Evolutionary conservation across 2,888 invertebrate genomes (phyloP).

Genomic region (Noctua fimbriata): DNA sequence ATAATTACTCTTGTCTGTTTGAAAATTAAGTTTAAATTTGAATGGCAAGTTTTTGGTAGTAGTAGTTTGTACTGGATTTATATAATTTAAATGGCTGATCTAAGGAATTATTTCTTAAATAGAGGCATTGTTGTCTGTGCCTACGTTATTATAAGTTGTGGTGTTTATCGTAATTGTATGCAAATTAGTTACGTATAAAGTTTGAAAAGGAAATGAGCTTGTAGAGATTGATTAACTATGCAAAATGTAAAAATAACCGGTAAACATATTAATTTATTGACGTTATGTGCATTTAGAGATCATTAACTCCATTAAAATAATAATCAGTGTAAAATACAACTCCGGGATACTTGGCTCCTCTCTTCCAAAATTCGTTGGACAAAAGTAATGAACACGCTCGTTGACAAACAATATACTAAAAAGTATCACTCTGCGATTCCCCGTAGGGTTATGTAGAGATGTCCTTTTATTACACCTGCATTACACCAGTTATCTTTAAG

Average conservation of each 20-base stretch:
- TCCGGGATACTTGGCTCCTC: neutral
- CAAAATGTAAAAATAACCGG: conserved; percentile 3
- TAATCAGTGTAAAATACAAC: neutral
- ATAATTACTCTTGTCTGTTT: conserved; percentile 31
- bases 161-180: conserved; percentile 39
- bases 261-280: too few species aligned
- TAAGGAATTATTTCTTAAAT: conserved; percentile 1
- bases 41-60: conserved; percentile 31
- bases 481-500: neutral
- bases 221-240: conserved; percentile 25
- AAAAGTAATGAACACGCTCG: neutral
- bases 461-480: neutral
- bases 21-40: conserved; percentile 23
- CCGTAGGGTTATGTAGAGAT: neutral
- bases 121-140: conserved; percentile 12
- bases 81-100: conserved; percentile 28
- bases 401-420: neutral
- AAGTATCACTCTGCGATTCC: neutral
- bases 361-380: neutral
- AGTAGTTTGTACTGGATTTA: conserved; percentile 10
- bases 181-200: conserved; percentile 29
- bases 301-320: neutral
- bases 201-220: conserved; percentile 29
- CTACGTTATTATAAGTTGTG: neutral
- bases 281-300: neutral